These are phyloP conservation scores for Pygmarrhopalites habei DNA, from an alignment of 1,140 invertebrate genomes.

Conservation along the genomic window DNA sequence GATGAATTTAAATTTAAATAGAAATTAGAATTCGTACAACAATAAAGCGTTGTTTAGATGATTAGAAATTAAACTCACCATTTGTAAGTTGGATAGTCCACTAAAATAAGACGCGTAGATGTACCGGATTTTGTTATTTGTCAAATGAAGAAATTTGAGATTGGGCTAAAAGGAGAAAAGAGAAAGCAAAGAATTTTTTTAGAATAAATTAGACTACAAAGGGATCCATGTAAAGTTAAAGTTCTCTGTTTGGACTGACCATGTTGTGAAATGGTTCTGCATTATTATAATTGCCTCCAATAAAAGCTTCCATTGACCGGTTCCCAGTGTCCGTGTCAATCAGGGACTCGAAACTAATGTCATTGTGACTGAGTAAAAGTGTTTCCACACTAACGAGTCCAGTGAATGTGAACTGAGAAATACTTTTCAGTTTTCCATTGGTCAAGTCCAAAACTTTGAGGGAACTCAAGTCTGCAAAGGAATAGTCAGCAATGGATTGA, in stretches of 20 bases:
- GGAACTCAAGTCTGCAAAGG: background rate
- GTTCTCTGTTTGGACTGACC: background rate
- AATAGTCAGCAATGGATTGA: constrained; percentile 12
- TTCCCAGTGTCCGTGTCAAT: background rate
- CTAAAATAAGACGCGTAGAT: background rate
- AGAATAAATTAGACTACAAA: too few relatives aligned
- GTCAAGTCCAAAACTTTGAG: constrained; percentile 4
- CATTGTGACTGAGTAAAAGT: too few relatives aligned
- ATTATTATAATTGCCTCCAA: background rate
- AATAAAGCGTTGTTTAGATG: too few relatives aligned
- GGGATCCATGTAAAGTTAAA: too few relatives aligned
- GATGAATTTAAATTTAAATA: background rate
- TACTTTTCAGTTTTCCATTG: background rate
- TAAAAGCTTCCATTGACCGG: background rate
- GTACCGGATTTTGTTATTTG: background rate
- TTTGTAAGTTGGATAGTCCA: background rate
- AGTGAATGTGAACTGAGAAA: background rate
- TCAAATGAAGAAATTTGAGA: background rate
- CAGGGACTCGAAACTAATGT: too few relatives aligned
- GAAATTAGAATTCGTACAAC: too few relatives aligned
- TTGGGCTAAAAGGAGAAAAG: too few relatives aligned
- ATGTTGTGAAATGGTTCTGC: background rate
- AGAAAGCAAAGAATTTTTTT: too few relatives aligned
- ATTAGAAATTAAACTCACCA: background rate
- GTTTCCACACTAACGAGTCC: too few relatives aligned